Conservation (phyloP, 1,140 invertebrate genomes). For the Potamilus streckersoni region DNA sequence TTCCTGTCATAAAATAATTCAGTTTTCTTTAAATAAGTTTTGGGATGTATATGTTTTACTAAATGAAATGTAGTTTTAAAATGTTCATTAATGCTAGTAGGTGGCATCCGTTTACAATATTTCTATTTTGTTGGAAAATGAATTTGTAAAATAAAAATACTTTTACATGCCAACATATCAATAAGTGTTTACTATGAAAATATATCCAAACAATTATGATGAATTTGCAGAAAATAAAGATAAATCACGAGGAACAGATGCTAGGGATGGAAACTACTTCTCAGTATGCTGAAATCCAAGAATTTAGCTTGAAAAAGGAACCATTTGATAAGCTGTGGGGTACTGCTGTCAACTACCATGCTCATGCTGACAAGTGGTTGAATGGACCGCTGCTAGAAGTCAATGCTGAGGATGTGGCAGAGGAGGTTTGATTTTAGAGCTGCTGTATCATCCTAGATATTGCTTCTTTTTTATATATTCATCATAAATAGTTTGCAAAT, state of each 20-base stretch:
- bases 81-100: not conserved
- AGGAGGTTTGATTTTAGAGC: conserved; percentile 64
- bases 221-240: conserved; percentile 56
- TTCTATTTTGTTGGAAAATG: not conserved
- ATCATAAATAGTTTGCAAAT: not conserved
- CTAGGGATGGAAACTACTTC: conserved; percentile 87
- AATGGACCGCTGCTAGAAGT: conserved; percentile 81
- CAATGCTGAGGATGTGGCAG: conserved; percentile 84
- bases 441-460: too few relatives aligned
- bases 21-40: too few relatives aligned
- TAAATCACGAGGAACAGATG: conserved; percentile 82
- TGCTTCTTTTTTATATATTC: too few relatives aligned
- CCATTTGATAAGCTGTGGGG: conserved; percentile 93
- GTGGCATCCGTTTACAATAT: not conserved
- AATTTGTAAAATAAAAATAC: too few relatives aligned
- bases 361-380: conserved; percentile 77
- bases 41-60: too few relatives aligned
- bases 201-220: too few relatives aligned
- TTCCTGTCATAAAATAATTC: too few relatives aligned
- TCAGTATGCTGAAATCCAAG: conserved; percentile 79
- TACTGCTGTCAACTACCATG: conserved; percentile 86
- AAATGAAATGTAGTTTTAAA: too few relatives aligned
- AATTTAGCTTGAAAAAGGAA: conserved; percentile 82
- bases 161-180: too few relatives aligned
- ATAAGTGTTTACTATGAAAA: too few relatives aligned